Evolutionary conservation across 2,113 vertebrate species (phyloP).

Genomic region (Odocoileus virginianus): DNA sequence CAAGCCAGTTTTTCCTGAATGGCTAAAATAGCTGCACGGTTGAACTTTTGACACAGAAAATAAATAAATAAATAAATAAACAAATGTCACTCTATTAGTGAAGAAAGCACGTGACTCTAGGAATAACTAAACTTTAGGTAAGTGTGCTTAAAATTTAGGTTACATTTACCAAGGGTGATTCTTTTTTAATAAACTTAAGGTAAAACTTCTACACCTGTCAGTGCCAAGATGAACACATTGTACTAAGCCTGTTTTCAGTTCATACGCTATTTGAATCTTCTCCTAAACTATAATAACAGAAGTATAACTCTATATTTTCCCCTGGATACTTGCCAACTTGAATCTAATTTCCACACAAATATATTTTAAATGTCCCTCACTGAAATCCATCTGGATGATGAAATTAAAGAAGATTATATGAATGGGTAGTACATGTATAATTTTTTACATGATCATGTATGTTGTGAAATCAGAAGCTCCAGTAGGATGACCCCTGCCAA

Average conservation of each 20-base stretch:
- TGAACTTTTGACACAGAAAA: background rate
- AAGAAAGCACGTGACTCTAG: background rate
- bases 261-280: slow-evolving; percentile 65
- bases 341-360: slow-evolving; percentile 78
- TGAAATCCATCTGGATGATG: slow-evolving; percentile 71
- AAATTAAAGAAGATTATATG: slow-evolving; percentile 74
- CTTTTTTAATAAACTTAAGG: background rate
- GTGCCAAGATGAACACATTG: slow-evolving; percentile 48
- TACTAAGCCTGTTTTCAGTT: slow-evolving; percentile 47
- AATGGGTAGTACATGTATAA: slow-evolving; percentile 70
- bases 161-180: background rate
- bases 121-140: background rate
- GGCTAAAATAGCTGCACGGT: background rate
- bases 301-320: slow-evolving; percentile 66
- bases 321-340: slow-evolving; percentile 74
- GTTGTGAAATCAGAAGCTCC: slow-evolving; percentile 69
- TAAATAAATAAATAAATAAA: background rate
- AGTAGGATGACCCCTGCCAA: slow-evolving; percentile 55
- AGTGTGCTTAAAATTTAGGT: slow-evolving; percentile 9
- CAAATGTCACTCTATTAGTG: slow-evolving; percentile 3
- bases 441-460: slow-evolving; percentile 67
- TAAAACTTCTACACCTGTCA: slow-evolving; percentile 46
- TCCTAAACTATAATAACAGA: slow-evolving; percentile 71
- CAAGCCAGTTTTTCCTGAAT: background rate
- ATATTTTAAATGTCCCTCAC: slow-evolving; percentile 73